Evolutionary conservation across 1,140 invertebrate genomes (phyloP).

Genomic region (Drosophila subobscura): DNA sequence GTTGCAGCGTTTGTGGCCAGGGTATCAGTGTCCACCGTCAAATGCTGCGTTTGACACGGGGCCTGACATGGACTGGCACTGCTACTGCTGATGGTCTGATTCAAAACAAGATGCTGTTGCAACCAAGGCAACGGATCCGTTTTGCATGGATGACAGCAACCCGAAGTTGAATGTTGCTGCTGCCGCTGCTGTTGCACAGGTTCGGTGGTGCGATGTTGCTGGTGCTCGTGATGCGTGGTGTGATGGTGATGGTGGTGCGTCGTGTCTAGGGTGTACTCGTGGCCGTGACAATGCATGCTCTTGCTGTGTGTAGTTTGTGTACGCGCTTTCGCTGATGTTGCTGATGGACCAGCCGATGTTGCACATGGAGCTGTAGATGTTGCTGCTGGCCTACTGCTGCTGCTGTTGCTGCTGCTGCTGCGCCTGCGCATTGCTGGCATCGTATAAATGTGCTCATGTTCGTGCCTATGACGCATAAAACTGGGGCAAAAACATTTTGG

Average conservation of each 20-base stretch:
- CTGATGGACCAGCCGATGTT: constrained; percentile 24
- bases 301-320: constrained; percentile 69
- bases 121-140: constrained; percentile 81
- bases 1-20: constrained; percentile 34
- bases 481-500: constrained; percentile 72
- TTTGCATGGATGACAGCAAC: constrained; percentile 61
- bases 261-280: constrained; percentile 64
- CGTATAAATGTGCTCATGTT: constrained; percentile 48
- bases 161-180: constrained; percentile 25
- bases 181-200: constrained; percentile 14
- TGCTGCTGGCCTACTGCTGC: constrained; percentile 31
- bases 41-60: constrained; percentile 70
- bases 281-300: constrained; percentile 60
- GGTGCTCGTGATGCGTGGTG: constrained; percentile 23
- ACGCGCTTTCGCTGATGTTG: constrained; percentile 41
- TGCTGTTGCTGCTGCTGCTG: constrained; percentile 34
- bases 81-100: constrained; percentile 67
- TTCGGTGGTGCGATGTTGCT: constrained; percentile 32
- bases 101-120: constrained; percentile 83
- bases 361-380: constrained; percentile 16
- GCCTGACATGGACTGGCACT: constrained; percentile 58
- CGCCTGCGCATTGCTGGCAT: constrained; percentile 34
- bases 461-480: constrained; percentile 69
- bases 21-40: constrained; percentile 73
- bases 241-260: constrained; percentile 25